These are phyloP conservation scores for Scophthalmus maximus DNA, from an alignment of 2,113 vertebrate species.

Conservation along the genomic window DNA sequence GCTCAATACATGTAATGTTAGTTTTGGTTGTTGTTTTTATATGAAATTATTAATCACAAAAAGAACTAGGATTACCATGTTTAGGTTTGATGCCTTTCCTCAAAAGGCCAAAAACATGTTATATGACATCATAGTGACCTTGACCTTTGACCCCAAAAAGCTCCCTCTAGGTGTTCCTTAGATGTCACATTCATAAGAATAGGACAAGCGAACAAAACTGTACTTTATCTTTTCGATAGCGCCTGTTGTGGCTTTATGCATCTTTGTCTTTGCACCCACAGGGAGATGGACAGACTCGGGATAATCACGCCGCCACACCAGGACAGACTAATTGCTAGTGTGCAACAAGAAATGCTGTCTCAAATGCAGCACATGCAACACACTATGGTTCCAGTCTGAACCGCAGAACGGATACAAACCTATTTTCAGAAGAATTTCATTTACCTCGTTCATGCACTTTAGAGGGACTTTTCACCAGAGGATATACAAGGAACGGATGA, in stretches of 20 bases:
- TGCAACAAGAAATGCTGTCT: slow-evolving; percentile 94
- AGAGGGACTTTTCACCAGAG: slow-evolving; percentile 83
- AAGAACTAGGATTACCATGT: neutral
- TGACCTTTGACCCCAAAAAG: neutral
- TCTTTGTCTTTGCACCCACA: slow-evolving; percentile 61
- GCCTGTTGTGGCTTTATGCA: neutral
- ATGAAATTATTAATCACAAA: neutral
- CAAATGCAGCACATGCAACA: slow-evolving; percentile 98
- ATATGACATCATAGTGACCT: neutral
- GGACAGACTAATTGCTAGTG: slow-evolving; percentile 93
- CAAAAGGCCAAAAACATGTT: no score
- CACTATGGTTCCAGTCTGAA: slow-evolving; percentile 98
- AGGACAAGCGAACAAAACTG: neutral
- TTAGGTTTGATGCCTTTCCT: no score
- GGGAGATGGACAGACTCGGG: slow-evolving; percentile 94
- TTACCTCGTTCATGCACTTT: slow-evolving; percentile 99
- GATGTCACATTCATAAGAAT: neutral
- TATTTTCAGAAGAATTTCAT: slow-evolving; percentile 82
- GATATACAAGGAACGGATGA: slow-evolving; percentile 47
- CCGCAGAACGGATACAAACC: slow-evolving; percentile 79
- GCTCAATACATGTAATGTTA: neutral
- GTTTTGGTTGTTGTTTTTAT: neutral
- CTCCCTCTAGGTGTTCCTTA: neutral
- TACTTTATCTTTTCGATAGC: slow-evolving; percentile 6
- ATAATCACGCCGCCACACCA: slow-evolving; percentile 90